phyloP scores from a whole-genome alignment of 37 sponge, comb jelly and placozoan genomes.

The Crambe crambe region DNA sequence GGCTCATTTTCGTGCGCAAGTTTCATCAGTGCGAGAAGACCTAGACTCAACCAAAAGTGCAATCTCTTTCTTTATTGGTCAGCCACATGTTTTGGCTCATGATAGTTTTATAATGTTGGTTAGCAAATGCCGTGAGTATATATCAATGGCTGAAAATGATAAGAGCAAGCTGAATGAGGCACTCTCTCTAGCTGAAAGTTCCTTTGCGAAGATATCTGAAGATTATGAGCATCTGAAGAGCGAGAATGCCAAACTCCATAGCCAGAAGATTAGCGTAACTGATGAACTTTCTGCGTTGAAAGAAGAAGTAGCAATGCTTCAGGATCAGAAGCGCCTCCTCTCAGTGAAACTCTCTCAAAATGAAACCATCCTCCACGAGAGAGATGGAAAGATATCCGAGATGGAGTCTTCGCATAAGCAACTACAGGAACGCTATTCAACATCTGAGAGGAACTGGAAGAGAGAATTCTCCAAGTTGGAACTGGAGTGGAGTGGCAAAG shows the following conservation, averaged over 20 bases:
- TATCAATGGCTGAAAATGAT: not conserved
- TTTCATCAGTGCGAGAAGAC: not conserved
- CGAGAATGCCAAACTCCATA: conserved; percentile 17
- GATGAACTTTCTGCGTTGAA: conserved; percentile 10
- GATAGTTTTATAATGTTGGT: conserved; percentile 15
- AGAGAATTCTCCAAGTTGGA: conserved; percentile 2
- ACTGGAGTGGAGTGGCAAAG: conserved; percentile 30
- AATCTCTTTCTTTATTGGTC: not conserved
- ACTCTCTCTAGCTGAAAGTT: conserved; percentile 9
- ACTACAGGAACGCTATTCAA: not conserved
- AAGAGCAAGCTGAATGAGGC: not conserved
- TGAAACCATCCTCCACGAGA: conserved; percentile 9
- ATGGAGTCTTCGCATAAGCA: not conserved
- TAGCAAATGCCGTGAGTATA: conserved; percentile 5
- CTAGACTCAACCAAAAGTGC: not conserved
- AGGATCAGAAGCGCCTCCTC: conserved; percentile 39
- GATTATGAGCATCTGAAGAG: not conserved
- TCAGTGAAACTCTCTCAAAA: conserved; percentile 20
- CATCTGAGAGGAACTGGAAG: conserved; percentile 28
- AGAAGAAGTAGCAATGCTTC: conserved; percentile 13
- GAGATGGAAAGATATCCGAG: conserved; percentile 4
- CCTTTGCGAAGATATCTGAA: not conserved
- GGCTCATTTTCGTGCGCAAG: conserved; percentile 1
- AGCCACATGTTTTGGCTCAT: conserved; percentile 6
- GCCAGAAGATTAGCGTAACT: not conserved